A percentile compares a stretch with the other conserved stretches of the same genome.
Conservation (phyloP, 1,140 invertebrate genomes). For the Gerris buenoi region DNA sequence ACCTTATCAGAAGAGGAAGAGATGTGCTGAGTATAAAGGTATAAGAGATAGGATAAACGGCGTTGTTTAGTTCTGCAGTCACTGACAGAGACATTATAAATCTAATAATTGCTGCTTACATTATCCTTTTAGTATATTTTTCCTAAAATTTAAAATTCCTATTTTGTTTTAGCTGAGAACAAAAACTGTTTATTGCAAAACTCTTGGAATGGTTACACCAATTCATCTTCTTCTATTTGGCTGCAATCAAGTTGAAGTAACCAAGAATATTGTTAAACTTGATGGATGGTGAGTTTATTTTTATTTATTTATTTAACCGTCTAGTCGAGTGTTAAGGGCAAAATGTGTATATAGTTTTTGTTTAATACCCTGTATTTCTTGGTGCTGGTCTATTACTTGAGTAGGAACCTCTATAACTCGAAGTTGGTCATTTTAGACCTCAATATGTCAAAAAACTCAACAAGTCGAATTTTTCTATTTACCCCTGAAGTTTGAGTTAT, state of each 20-base stretch:
- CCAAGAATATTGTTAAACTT: constrained; percentile 53
- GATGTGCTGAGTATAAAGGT: no score
- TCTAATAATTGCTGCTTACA: no score
- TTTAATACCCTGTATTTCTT: background rate
- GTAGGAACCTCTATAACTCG: background rate
- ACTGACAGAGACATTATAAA: no score
- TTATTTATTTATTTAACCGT: background rate
- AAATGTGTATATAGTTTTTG: background rate
- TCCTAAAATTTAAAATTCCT: no score
- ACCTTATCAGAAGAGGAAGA: no score
- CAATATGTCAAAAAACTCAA: background rate
- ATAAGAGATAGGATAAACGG: no score
- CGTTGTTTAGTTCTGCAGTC: no score
- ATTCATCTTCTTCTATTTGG: constrained; percentile 86
- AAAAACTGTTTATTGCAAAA: constrained; percentile 89
- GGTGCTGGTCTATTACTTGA: background rate
- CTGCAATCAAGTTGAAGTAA: constrained; percentile 51
- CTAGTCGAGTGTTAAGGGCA: background rate
- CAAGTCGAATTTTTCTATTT: background rate
- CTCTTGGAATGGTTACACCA: constrained; percentile 91
- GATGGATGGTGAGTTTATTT: constrained; percentile 54
- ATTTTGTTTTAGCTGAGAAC: constrained; percentile 70
- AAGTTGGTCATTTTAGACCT: background rate
- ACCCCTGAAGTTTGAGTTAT: no score
- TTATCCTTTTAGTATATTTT: no score